phyloP scores from a whole-genome alignment of 2,888 invertebrate species.

The Drepanosiphum platanoidis region DNA sequence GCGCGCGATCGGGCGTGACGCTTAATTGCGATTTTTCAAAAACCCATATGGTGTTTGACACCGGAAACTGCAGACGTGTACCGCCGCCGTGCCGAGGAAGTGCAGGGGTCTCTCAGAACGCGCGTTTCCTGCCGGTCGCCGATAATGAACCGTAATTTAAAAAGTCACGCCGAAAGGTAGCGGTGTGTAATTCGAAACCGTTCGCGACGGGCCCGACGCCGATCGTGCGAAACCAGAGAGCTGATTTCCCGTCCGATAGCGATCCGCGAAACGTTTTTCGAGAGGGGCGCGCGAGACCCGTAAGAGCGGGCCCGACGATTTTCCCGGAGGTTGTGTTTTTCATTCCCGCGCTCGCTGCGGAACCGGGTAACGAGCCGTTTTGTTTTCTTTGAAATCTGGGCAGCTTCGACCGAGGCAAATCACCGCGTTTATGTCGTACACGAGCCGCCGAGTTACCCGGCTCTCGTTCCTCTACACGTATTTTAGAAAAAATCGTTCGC shows the following conservation, averaged over 20 bases:
- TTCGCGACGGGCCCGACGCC: neutral
- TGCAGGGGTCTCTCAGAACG: neutral
- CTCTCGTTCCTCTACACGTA: too few species aligned
- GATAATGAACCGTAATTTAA: conserved; percentile 12
- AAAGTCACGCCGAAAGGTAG: neutral
- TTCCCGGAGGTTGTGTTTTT: too few species aligned
- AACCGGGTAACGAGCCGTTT: too few species aligned
- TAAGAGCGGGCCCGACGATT: too few species aligned
- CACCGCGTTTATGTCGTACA: too few species aligned
- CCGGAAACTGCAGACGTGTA: conserved; percentile 25
- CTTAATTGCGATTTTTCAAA: conserved; percentile 44
- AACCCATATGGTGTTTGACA: conserved; percentile 46
- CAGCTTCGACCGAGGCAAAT: too few species aligned
- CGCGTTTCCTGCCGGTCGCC: neutral
- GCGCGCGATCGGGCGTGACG: conserved; percentile 24
- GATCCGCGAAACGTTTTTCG: neutral
- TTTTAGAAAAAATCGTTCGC: too few species aligned
- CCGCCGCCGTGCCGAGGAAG: neutral
- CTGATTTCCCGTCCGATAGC: too few species aligned
- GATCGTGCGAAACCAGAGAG: too few species aligned
- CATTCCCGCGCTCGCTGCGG: too few species aligned
- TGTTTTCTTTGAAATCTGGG: too few species aligned
- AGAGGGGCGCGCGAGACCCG: neutral
- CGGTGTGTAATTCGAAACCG: conserved; percentile 21
- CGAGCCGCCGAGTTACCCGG: too few species aligned